Conservation (phyloP, 1,140 invertebrate species). For the Drosophila ironensis region DNA sequence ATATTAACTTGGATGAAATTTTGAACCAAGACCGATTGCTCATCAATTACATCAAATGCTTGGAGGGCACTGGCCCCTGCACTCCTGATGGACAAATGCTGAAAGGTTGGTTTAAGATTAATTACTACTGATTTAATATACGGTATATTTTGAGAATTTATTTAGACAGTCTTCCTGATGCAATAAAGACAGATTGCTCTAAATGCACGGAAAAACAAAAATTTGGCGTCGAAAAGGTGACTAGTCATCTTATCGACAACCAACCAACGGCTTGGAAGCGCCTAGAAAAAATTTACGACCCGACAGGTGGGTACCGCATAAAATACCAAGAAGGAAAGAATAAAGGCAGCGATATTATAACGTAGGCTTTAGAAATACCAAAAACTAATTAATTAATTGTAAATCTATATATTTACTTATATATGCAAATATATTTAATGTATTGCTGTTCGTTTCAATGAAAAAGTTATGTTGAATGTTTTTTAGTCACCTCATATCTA, state of each 20-base stretch:
- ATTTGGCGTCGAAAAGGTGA: slow-evolving; percentile 83
- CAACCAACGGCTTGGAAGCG: slow-evolving; percentile 84
- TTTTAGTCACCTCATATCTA: too few species aligned
- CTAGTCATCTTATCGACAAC: slow-evolving; percentile 83
- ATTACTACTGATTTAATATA: too few species aligned
- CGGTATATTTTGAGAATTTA: background rate
- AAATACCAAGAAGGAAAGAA: slow-evolving; percentile 51
- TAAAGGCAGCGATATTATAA: too few species aligned
- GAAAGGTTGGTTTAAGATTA: slow-evolving; percentile 80
- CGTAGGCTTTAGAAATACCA: too few species aligned
- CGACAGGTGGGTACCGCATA: slow-evolving; percentile 83
- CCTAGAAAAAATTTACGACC: slow-evolving; percentile 85
- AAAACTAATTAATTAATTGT: too few species aligned
- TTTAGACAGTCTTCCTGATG: slow-evolving; percentile 85
- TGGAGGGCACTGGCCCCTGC: slow-evolving; percentile 86
- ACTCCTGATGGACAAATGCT: slow-evolving; percentile 87
- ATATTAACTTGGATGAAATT: slow-evolving; percentile 87
- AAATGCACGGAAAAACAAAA: slow-evolving; percentile 86
- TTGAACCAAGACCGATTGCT: slow-evolving; percentile 86
- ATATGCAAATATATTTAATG: too few species aligned
- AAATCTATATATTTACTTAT: too few species aligned
- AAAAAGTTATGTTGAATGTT: too few species aligned
- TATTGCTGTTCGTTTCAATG: too few species aligned
- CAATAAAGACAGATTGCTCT: slow-evolving; percentile 84
- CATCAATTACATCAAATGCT: slow-evolving; percentile 86